Conservation (phyloP, 2,888 invertebrate species). For the Steinernema carpocapsae region DNA sequence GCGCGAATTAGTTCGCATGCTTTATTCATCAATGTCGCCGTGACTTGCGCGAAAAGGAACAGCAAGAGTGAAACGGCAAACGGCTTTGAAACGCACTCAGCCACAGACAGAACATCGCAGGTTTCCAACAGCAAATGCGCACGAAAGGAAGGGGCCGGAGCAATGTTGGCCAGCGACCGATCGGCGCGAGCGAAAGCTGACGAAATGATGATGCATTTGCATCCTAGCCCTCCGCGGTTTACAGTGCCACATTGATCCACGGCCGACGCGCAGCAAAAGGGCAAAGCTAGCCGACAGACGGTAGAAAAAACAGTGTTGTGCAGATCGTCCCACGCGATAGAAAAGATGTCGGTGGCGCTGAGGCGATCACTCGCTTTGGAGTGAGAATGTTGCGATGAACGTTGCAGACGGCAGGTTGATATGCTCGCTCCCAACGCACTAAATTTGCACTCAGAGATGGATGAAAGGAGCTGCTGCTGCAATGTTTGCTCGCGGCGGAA, state of each 20-base stretch:
- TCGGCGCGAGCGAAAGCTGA: neutral
- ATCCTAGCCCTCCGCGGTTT: neutral
- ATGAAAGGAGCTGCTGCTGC: neutral
- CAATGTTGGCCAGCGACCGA: neutral
- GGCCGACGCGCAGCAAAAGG: constrained; percentile 23
- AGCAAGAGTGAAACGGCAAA: too few species aligned
- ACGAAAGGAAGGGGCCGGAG: neutral
- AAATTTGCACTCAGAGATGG: constrained; percentile 29
- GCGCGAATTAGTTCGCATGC: neutral
- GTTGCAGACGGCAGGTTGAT: constrained; percentile 4
- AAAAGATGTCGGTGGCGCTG: neutral
- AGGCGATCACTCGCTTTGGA: neutral
- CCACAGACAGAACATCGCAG: neutral
- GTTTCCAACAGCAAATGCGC: neutral
- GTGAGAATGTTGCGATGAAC: neutral
- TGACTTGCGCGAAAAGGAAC: neutral
- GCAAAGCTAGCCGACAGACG: constrained; percentile 23
- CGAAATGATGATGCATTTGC: constrained; percentile 13
- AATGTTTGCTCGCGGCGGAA: neutral
- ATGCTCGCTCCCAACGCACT: neutral
- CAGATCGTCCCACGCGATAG: constrained; percentile 17
- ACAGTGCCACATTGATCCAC: neutral
- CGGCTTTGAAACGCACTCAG: too few species aligned
- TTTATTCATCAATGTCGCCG: neutral
- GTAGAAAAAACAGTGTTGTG: neutral